Evolutionary conservation across 2,888 invertebrate species (phyloP).

Genomic region (Cheilosia vernalis): DNA sequence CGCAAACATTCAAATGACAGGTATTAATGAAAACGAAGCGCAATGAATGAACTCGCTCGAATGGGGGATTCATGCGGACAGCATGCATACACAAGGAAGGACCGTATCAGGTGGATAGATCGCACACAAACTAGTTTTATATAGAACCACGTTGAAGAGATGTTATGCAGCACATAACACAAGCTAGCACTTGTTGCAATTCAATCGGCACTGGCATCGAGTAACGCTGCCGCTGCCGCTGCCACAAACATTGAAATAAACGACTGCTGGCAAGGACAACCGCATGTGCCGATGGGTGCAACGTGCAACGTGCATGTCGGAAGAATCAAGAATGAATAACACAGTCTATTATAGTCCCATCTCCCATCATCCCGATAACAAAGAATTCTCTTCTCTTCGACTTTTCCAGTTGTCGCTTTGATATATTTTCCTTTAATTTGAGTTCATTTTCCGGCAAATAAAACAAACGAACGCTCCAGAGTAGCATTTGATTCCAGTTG

Average conservation of each 20-base stretch:
- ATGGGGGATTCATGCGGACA: neutral
- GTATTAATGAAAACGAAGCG: constrained; percentile 57
- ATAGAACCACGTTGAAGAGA: constrained; percentile 37
- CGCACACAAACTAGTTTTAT: constrained; percentile 2
- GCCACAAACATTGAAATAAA: constrained; percentile 58
- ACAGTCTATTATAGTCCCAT: constrained; percentile 29
- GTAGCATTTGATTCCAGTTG: constrained; percentile 46
- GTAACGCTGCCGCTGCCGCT: neutral
- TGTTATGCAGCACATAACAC: constrained; percentile 11
- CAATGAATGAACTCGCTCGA: constrained; percentile 41
- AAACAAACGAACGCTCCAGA: constrained; percentile 43
- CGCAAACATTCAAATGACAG: constrained; percentile 58
- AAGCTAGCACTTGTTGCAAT: constrained; percentile 58
- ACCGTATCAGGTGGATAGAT: constrained; percentile 1
- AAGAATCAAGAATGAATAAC: constrained; percentile 4
- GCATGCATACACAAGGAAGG: constrained; percentile 35
- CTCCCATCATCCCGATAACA: constrained; percentile 32
- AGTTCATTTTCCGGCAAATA: constrained; percentile 71
- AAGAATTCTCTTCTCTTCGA: neutral
- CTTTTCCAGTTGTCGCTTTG: neutral
- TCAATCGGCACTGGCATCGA: neutral
- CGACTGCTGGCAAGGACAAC: constrained; percentile 40
- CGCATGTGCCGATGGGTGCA: too few species aligned
- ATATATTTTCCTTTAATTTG: constrained; percentile 56
- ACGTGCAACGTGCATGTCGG: neutral